phyloP scores from a whole-genome alignment of 2,888 invertebrate genomes.

The Cephus spinipes region DNA sequence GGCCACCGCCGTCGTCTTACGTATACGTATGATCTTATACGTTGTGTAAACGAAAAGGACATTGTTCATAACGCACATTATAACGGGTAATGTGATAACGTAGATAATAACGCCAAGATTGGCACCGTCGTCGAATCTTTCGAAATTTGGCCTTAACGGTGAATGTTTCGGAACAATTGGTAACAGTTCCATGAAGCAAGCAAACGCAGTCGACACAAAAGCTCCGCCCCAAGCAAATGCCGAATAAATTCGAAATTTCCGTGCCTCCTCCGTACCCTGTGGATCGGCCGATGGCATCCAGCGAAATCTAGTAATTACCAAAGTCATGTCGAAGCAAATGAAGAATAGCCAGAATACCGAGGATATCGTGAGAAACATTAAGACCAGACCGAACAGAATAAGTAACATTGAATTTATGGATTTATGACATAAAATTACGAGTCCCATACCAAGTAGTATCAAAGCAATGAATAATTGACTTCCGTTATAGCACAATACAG shows the following conservation, averaged over 20 bases:
- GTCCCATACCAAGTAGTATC: constrained; percentile 41
- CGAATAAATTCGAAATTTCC: constrained; percentile 45
- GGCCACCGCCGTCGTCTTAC: constrained; percentile 33
- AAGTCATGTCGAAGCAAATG: constrained; percentile 55
- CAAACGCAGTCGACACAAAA: constrained; percentile 34
- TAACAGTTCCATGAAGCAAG: constrained; percentile 44
- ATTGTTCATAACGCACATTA: constrained; percentile 37
- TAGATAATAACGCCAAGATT: constrained; percentile 27
- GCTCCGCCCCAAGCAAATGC: constrained; percentile 39
- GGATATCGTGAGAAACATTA: constrained; percentile 49
- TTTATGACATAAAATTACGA: constrained; percentile 42
- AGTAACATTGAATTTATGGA: constrained; percentile 25
- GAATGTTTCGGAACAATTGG: constrained; percentile 44
- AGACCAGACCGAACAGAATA: constrained; percentile 38
- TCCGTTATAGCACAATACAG: constrained; percentile 43
- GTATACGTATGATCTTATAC: constrained; percentile 42
- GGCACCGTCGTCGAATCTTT: constrained; percentile 22
- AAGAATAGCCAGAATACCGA: constrained; percentile 52
- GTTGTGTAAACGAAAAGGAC: constrained; percentile 48
- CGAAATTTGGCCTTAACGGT: constrained; percentile 48
- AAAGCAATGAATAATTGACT: constrained; percentile 43
- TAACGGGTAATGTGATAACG: constrained; percentile 35
- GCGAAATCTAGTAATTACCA: constrained; percentile 53
- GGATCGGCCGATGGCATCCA: constrained; percentile 41
- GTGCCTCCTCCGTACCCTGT: constrained; percentile 39